These are phyloP conservation scores for Brevimyrus niger DNA, from an alignment of 2,113 vertebrate species.

Conservation along the genomic window DNA sequence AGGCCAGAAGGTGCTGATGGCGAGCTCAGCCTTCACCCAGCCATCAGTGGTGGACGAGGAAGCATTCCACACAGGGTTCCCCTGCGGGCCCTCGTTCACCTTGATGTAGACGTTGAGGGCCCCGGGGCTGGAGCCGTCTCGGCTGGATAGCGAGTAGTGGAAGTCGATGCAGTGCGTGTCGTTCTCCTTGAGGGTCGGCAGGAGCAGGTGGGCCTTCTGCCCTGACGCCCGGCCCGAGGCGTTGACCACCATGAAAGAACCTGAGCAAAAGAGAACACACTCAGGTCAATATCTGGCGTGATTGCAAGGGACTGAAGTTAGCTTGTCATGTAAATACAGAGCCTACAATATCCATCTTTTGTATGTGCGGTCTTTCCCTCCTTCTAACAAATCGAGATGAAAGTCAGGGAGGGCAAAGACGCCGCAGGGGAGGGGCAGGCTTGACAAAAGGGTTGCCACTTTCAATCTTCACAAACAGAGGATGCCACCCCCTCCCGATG, in stretches of 20 bases:
- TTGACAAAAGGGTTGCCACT: not conserved
- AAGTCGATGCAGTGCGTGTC: constrained; percentile 97
- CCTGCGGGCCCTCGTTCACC: constrained; percentile 88
- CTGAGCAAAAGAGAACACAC: constrained; percentile 42
- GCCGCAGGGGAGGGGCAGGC: not conserved
- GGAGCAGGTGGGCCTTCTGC: constrained; percentile 87
- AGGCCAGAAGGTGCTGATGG: constrained; percentile 96
- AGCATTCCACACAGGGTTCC: constrained; percentile 92
- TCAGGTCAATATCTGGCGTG: not conserved
- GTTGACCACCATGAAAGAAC: constrained; percentile 97
- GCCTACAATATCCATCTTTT: not conserved
- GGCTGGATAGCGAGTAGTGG: constrained; percentile 87
- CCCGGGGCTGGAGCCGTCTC: constrained; percentile 80
- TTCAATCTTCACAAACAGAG: not conserved
- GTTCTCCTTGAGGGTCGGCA: constrained; percentile 88
- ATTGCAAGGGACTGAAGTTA: not conserved
- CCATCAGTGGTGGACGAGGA: constrained; percentile 80
- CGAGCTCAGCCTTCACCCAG: constrained; percentile 91
- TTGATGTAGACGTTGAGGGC: constrained; percentile 89
- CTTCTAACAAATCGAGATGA: not conserved
- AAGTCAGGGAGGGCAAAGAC: not conserved
- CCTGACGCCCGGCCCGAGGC: constrained; percentile 85
- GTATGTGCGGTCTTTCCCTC: not conserved
- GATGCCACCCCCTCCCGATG: not conserved
- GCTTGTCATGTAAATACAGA: not conserved